Evolutionary conservation across 2,888 invertebrate species (phyloP).

Genomic region (Molanna angustata): DNA sequence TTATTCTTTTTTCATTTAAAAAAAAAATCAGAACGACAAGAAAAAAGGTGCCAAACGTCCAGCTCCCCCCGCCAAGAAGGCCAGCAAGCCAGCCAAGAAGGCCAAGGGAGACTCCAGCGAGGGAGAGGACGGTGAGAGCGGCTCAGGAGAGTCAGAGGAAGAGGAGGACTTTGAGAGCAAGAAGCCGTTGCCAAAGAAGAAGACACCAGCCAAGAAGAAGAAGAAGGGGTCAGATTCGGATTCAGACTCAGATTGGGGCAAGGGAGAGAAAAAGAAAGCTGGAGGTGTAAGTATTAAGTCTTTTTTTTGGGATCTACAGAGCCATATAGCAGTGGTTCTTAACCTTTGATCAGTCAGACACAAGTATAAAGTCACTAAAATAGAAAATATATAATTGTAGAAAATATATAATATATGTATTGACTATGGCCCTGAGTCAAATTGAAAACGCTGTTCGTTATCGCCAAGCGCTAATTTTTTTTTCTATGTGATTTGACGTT

Average conservation of each 20-base stretch:
- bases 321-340: no score
- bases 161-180: conserved; percentile 53
- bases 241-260: conserved; percentile 67
- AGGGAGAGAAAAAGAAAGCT: conserved; percentile 54
- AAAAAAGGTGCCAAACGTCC: conserved; percentile 47
- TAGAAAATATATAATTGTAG: no score
- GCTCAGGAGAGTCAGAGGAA: conserved; percentile 50
- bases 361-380: no score
- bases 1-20: no score
- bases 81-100: conserved; percentile 47
- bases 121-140: conserved; percentile 47
- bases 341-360: no score
- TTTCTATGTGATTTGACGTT: no score
- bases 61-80: conserved; percentile 34
- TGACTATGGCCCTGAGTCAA: no score
- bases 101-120: conserved; percentile 50
- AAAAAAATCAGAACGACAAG: conserved; percentile 46
- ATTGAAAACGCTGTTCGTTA: no score
- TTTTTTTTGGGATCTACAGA: no score
- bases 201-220: conserved; percentile 51
- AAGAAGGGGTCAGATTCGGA: conserved; percentile 61
- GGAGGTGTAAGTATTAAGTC: no score
- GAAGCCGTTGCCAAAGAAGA: conserved; percentile 54
- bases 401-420: no score
- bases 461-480: no score